Conservation (phyloP, 1,140 invertebrate genomes). For the Neotoxoptera formosana region DNA sequence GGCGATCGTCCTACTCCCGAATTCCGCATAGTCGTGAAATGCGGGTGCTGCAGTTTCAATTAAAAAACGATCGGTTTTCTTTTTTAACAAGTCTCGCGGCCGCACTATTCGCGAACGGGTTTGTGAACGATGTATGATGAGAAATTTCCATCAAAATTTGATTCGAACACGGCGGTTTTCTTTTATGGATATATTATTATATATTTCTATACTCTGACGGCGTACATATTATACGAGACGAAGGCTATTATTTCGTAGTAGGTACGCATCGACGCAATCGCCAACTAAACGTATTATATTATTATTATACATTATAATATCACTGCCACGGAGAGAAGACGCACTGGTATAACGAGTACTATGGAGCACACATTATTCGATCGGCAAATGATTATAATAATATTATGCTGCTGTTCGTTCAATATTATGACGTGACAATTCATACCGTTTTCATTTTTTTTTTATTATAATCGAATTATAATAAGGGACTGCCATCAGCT, state of each 20-base stretch:
- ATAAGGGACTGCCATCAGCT: background rate
- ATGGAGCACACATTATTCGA: background rate
- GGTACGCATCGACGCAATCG: background rate
- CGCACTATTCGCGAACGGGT: background rate
- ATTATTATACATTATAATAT: background rate
- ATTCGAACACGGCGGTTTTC: background rate
- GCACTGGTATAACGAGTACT: background rate
- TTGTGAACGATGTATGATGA: background rate
- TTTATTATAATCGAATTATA: background rate
- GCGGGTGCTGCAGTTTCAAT: background rate
- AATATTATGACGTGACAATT: background rate
- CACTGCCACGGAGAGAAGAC: background rate
- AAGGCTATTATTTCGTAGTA: background rate
- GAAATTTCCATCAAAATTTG: conserved; percentile 9
- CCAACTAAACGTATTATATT: background rate
- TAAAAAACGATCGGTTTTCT: background rate
- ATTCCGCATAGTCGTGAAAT: background rate
- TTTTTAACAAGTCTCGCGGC: background rate
- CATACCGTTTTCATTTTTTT: no score
- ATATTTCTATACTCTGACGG: background rate
- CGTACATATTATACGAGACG: background rate
- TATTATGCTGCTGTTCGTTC: background rate
- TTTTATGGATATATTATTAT: background rate
- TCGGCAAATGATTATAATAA: background rate
- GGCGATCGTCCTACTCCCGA: background rate